Evolutionary conservation across 2,888 invertebrate species (phyloP).

Genomic region (Dolichomitus sp.): DNA sequence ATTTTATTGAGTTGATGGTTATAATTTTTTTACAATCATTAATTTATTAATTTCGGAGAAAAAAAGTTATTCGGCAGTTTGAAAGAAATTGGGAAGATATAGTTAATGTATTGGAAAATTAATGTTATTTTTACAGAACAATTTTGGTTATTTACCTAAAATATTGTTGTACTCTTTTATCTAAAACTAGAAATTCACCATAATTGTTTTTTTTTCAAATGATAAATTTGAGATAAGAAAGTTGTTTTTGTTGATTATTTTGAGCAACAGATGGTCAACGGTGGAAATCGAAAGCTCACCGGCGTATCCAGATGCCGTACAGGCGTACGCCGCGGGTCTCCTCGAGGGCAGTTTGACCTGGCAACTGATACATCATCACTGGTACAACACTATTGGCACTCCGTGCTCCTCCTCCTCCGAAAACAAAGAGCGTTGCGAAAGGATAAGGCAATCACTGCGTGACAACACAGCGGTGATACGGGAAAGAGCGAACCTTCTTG

Average conservation of each 20-base stretch:
- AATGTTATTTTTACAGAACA: too few relatives aligned
- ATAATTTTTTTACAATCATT: too few relatives aligned
- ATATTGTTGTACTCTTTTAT: too few relatives aligned
- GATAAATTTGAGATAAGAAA: background rate
- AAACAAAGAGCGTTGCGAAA: slow-evolving; percentile 87
- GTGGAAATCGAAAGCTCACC: slow-evolving; percentile 93
- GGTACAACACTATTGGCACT: slow-evolving; percentile 90
- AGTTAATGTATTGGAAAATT: too few relatives aligned
- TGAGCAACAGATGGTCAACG: slow-evolving; percentile 91
- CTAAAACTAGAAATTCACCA: too few relatives aligned
- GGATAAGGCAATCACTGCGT: slow-evolving; percentile 89
- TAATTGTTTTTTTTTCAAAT: too few relatives aligned
- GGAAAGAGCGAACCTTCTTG: slow-evolving; percentile 87
- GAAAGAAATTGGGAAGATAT: too few relatives aligned
- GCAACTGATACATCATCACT: slow-evolving; percentile 93
- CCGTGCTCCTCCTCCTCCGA: slow-evolving; percentile 76
- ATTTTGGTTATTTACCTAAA: too few relatives aligned
- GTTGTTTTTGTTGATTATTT: background rate
- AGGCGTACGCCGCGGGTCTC: slow-evolving; percentile 95
- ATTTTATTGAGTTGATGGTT: too few relatives aligned
- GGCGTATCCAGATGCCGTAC: slow-evolving; percentile 92
- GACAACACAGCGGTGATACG: slow-evolving; percentile 90
- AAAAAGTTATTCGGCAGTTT: too few relatives aligned
- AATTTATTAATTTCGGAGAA: too few relatives aligned
- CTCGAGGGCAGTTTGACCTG: slow-evolving; percentile 94